Conservation (phyloP, 2,113 vertebrate species). For the Corythaixoides concolor region DNA sequence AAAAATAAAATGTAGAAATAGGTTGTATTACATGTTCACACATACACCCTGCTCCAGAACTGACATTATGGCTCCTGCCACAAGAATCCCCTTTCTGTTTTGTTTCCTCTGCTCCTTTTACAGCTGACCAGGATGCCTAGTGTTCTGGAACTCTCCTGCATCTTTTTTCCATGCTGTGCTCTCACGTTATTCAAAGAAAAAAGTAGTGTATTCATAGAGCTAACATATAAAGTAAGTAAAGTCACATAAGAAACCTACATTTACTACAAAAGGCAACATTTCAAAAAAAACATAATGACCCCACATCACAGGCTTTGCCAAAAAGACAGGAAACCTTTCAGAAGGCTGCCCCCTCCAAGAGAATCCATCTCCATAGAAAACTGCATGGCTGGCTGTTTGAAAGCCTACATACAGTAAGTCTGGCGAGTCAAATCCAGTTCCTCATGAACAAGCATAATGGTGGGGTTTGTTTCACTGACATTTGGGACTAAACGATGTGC, state of each 20-base stretch:
- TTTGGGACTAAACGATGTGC: not conserved
- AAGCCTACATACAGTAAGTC: not conserved
- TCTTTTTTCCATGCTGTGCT: not conserved
- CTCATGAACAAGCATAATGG: not conserved
- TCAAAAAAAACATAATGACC: not conserved
- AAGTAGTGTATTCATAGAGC: not conserved
- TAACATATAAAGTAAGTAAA: not conserved
- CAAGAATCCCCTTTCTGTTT: not conserved
- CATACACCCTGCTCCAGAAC: not conserved
- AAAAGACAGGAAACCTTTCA: not conserved
- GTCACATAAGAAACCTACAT: not conserved
- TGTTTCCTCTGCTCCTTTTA: not conserved
- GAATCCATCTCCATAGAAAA: not conserved
- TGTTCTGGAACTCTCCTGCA: not conserved
- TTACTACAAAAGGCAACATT: not conserved
- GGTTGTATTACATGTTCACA: not conserved
- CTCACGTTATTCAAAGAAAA: not conserved
- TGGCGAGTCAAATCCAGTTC: not conserved
- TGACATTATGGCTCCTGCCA: not conserved
- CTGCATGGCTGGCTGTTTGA: not conserved
- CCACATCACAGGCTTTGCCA: not conserved
- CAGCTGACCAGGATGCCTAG: not conserved
- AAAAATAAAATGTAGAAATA: not conserved
- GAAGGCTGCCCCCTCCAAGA: not conserved
- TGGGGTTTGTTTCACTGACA: not conserved